phyloP scores from a whole-genome alignment of 2,113 vertebrate species.

The Pterocles burchelli region DNA sequence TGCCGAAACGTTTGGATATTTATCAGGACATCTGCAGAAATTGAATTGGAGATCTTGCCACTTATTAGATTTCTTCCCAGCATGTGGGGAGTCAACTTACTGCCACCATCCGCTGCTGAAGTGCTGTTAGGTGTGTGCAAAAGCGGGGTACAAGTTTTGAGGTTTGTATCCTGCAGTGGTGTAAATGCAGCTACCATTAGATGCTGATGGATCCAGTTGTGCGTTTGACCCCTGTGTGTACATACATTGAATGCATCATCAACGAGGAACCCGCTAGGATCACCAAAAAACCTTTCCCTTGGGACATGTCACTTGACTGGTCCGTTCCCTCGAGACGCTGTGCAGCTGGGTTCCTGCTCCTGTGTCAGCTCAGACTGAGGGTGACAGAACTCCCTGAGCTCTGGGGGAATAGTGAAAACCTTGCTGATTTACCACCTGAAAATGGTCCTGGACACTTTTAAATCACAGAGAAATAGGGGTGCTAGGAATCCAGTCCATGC shows the following conservation, averaged over 20 bases:
- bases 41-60: background rate
- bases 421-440: background rate
- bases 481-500: background rate
- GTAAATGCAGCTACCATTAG: background rate
- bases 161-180: background rate
- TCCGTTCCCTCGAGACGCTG: background rate
- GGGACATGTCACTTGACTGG: background rate
- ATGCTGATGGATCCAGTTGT: background rate
- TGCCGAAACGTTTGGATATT: background rate
- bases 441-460: background rate
- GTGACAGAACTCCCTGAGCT: background rate
- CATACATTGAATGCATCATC: background rate
- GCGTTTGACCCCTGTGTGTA: background rate
- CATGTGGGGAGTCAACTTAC: background rate
- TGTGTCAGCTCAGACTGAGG: background rate
- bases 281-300: background rate
- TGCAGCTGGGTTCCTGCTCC: conserved; percentile 22
- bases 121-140: background rate
- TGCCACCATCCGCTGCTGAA: background rate
- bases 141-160: background rate
- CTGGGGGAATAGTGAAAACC: background rate
- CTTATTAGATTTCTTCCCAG: background rate
- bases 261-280: background rate
- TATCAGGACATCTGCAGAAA: conserved; percentile 14
- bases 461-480: background rate